phyloP scores from a whole-genome alignment of 2,113 vertebrate species.

The Platycercus adscitus region DNA sequence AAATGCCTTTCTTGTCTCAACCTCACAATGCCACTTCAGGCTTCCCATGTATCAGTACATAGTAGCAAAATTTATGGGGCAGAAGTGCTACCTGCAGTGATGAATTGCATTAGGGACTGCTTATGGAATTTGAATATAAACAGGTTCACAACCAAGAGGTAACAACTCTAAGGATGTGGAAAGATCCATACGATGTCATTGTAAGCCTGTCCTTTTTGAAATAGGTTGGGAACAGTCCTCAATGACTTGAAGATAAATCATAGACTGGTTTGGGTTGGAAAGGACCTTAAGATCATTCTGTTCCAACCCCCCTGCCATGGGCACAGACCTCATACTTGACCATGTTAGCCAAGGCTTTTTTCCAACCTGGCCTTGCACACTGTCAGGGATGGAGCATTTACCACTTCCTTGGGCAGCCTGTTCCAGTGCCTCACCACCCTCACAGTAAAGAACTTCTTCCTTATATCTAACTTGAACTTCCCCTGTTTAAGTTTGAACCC shows the following conservation, averaged over 20 bases:
- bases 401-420: not conserved
- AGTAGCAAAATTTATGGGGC: not conserved
- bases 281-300: not conserved
- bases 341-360: not conserved
- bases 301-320: not conserved
- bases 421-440: not conserved
- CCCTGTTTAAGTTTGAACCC: too few species aligned
- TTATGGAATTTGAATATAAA: not conserved
- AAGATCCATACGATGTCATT: fast-evolving
- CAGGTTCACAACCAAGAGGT: not conserved
- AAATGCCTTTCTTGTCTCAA: not conserved
- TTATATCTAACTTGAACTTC: too few species aligned
- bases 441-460: too few species aligned
- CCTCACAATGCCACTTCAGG: not conserved
- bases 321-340: too few species aligned
- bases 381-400: not conserved
- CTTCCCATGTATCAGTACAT: not conserved
- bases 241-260: not conserved
- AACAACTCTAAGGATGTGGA: not conserved
- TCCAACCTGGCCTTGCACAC: not conserved
- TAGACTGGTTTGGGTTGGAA: not conserved
- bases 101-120: not conserved
- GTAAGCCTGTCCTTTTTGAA: not conserved
- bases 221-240: not conserved
- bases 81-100: not conserved